Conservation (phyloP, 53 echinoderm and acorn worm genomes). For the Echinometra lucunter region DNA sequence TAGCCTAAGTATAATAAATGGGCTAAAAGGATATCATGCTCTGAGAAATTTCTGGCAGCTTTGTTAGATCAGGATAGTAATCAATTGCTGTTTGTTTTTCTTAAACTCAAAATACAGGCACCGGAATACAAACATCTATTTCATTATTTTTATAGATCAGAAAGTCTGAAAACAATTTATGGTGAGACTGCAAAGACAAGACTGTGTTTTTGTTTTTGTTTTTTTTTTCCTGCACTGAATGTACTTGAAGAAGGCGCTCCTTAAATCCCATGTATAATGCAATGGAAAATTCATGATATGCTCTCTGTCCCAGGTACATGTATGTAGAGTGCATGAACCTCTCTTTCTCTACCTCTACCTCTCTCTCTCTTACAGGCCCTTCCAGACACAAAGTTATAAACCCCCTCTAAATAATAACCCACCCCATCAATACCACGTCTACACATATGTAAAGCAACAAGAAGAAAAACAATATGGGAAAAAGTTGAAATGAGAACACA, state of each 20-base stretch:
- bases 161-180: background rate
- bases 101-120: background rate
- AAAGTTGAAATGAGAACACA: background rate
- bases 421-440: background rate
- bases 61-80: background rate
- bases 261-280: conserved; percentile 38
- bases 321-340: background rate
- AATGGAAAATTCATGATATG: conserved; percentile 46
- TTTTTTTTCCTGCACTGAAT: background rate
- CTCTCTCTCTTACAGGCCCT: background rate
- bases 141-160: background rate
- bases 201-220: too few species aligned
- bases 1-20: background rate
- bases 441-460: background rate
- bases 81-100: background rate
- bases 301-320: background rate
- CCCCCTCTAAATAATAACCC: background rate
- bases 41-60: background rate
- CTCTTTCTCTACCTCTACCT: background rate
- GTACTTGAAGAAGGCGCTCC: conserved; percentile 52
- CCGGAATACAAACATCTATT: background rate
- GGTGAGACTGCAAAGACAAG: background rate
- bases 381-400: background rate
- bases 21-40: background rate
- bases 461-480: background rate